Conservation (phyloP, 2,113 vertebrate genomes). For the Clarias magur region DNA sequence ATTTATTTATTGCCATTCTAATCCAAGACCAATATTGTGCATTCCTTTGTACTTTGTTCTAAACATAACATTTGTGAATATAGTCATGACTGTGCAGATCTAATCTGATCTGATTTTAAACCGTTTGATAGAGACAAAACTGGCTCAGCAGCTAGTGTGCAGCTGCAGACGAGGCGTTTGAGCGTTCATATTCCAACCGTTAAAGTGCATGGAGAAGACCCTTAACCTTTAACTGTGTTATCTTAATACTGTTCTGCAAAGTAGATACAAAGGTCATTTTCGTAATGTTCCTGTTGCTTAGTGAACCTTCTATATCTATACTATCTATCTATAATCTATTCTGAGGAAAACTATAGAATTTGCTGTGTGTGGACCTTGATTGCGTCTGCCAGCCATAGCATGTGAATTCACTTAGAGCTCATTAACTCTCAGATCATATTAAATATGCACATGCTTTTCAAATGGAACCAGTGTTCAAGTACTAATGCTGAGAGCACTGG, state of each 20-base stretch:
- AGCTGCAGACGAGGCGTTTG: background rate
- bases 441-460: background rate
- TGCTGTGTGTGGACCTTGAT: background rate
- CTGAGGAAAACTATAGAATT: background rate
- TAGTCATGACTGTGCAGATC: background rate
- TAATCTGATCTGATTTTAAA: background rate
- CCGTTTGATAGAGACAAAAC: background rate
- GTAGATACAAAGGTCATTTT: conserved; percentile 10
- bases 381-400: background rate
- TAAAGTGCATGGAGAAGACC: background rate
- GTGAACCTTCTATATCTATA: background rate
- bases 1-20: background rate
- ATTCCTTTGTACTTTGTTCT: background rate
- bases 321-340: too few species aligned
- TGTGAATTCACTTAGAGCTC: conserved; percentile 11
- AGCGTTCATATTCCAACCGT: background rate
- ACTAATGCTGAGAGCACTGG: background rate
- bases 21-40: background rate
- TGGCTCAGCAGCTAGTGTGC: background rate
- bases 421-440: background rate
- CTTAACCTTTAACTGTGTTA: background rate
- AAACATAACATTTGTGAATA: background rate
- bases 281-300: background rate
- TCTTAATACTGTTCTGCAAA: background rate
- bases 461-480: background rate